A percentile compares a stretch with the other conserved stretches of the same genome.
Evolutionary conservation across 2,113 vertebrate genomes (phyloP).

Genomic region (Phocoena phocoena): DNA sequence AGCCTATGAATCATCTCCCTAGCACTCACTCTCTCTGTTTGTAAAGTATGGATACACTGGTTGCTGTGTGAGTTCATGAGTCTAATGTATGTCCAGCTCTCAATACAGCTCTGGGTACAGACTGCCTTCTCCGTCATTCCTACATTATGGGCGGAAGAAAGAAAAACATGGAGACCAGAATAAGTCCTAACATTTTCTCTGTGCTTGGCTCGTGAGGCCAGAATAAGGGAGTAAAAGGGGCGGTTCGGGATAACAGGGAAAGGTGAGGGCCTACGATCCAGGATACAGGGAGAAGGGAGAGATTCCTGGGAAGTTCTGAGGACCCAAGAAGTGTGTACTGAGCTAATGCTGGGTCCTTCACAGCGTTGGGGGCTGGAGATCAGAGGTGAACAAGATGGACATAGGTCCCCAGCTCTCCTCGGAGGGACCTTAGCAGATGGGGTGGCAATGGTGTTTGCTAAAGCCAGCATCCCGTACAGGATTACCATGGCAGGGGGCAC

Average conservation of each 20-base stretch:
- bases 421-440: accelerated
- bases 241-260: not conserved
- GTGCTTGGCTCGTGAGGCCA: not conserved
- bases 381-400: not conserved
- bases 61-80: not conserved
- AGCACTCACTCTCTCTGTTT: not conserved
- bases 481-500: accelerated
- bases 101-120: not conserved
- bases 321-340: not conserved
- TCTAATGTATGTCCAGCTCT: not conserved
- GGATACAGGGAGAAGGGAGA: not conserved
- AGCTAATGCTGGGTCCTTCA: not conserved
- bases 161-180: not conserved
- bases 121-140: not conserved
- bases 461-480: not conserved
- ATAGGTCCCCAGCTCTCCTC: not conserved
- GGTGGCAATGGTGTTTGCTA: not conserved
- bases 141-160: not conserved
- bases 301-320: not conserved
- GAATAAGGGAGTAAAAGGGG: not conserved
- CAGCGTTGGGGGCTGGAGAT: not conserved
- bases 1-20: not conserved
- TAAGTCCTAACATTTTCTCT: not conserved
- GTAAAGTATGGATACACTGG: not conserved
- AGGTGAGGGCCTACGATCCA: not conserved